phyloP scores from a whole-genome alignment of 2,888 invertebrate genomes.

The Aelia acuminata region DNA sequence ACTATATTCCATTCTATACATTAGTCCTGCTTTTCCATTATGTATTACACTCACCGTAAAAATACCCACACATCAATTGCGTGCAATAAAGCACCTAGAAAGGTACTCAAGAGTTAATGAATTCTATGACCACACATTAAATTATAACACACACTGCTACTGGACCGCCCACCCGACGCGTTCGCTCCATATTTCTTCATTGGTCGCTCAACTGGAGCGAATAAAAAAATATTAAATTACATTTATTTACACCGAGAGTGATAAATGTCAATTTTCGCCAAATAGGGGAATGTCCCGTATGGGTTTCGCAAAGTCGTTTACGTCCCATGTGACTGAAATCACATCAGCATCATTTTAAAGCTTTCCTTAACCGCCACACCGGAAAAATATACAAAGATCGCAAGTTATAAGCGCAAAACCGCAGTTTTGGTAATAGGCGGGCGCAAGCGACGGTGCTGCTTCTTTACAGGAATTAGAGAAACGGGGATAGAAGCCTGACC shows the following conservation, averaged over 20 bases:
- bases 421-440: too few relatives aligned
- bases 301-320: background rate
- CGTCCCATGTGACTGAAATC: background rate
- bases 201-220: background rate
- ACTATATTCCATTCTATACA: too few relatives aligned
- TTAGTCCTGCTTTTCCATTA: background rate
- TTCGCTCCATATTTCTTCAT: conserved; percentile 4
- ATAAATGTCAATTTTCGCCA: conserved; percentile 34
- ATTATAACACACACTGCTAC: background rate
- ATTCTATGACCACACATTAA: background rate
- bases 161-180: conserved; percentile 58
- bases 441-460: too few relatives aligned
- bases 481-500: too few relatives aligned
- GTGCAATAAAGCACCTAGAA: background rate
- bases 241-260: background rate
- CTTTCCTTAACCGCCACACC: too few relatives aligned
- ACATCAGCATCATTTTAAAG: too few relatives aligned
- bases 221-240: conserved; percentile 6
- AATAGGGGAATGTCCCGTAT: background rate
- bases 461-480: too few relatives aligned
- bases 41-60: background rate
- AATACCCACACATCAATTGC: background rate
- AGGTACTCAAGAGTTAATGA: background rate
- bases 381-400: too few relatives aligned
- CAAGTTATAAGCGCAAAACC: too few relatives aligned